phyloP scores from a whole-genome alignment of 2,888 invertebrate genomes.

The Aphidius colemani region DNA sequence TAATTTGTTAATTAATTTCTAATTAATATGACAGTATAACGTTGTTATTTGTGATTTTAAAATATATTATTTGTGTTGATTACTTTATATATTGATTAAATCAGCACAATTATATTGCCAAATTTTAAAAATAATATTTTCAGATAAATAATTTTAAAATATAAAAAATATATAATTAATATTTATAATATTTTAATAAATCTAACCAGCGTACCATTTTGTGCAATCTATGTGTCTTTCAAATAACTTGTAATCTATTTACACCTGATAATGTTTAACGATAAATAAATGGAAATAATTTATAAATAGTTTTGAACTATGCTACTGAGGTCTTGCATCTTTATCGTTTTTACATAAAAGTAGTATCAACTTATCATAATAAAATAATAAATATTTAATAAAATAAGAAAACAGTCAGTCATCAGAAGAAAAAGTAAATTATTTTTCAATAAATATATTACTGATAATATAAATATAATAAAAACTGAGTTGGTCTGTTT shows the following conservation, averaged over 20 bases:
- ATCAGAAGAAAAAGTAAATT: not conserved
- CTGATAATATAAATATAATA: not conserved
- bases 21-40: no score
- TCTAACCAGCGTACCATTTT: slow-evolving; percentile 37
- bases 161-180: slow-evolving; percentile 20
- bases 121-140: not conserved
- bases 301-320: slow-evolving; percentile 37
- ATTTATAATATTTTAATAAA: slow-evolving; percentile 34
- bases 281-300: slow-evolving; percentile 31
- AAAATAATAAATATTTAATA: no score
- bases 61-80: no score
- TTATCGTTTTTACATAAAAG: not conserved
- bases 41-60: no score
- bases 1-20: no score
- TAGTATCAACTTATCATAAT: not conserved
- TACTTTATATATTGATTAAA: no score
- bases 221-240: slow-evolving; percentile 45
- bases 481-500: slow-evolving; percentile 5
- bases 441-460: slow-evolving; percentile 1
- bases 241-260: slow-evolving; percentile 47
- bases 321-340: slow-evolving; percentile 28
- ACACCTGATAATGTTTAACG: slow-evolving; percentile 43
- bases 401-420: not conserved
- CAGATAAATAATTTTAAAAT: not conserved
- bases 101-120: no score